These are phyloP conservation scores for Macroramphosus scolopax DNA, from an alignment of 2,797 vertebrate genomes.

Conservation along the genomic window DNA sequence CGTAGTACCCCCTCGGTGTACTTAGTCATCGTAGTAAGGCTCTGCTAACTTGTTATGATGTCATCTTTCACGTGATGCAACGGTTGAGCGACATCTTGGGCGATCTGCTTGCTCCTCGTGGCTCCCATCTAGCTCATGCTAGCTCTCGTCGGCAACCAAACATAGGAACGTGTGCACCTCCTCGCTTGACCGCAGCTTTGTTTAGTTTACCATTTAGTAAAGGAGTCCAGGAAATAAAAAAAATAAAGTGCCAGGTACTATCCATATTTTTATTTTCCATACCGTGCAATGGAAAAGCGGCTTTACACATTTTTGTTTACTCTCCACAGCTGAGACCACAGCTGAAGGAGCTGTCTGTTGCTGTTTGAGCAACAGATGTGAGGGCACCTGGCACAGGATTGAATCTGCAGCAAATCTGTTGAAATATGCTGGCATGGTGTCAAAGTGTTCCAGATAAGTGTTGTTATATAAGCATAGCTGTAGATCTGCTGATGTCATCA, in stretches of 20 bases:
- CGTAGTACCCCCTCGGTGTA: background rate
- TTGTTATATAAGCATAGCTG: slow-evolving; percentile 10
- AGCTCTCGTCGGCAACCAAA: background rate
- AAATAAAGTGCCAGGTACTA: background rate
- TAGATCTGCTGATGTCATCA: slow-evolving; percentile 6
- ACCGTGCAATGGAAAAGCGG: background rate
- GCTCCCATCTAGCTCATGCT: too few species aligned
- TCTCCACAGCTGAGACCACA: slow-evolving; percentile 34
- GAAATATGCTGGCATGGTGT: slow-evolving; percentile 22
- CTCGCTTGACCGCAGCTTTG: background rate
- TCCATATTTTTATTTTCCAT: background rate
- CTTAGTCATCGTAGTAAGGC: background rate
- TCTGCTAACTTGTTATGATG: background rate
- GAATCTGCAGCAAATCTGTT: slow-evolving; percentile 23
- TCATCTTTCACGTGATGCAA: background rate
- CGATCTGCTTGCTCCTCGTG: too few species aligned
- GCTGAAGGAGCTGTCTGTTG: slow-evolving; percentile 48
- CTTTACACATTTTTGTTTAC: slow-evolving; percentile 42
- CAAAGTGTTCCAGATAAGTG: slow-evolving; percentile 20
- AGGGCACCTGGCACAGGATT: slow-evolving; percentile 37
- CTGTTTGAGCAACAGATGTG: slow-evolving; percentile 56
- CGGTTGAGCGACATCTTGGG: background rate
- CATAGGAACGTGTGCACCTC: background rate
- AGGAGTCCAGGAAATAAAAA: background rate
- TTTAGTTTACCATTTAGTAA: background rate